Conservation (phyloP, 2,113 vertebrate genomes). For the Otis tarda region DNA sequence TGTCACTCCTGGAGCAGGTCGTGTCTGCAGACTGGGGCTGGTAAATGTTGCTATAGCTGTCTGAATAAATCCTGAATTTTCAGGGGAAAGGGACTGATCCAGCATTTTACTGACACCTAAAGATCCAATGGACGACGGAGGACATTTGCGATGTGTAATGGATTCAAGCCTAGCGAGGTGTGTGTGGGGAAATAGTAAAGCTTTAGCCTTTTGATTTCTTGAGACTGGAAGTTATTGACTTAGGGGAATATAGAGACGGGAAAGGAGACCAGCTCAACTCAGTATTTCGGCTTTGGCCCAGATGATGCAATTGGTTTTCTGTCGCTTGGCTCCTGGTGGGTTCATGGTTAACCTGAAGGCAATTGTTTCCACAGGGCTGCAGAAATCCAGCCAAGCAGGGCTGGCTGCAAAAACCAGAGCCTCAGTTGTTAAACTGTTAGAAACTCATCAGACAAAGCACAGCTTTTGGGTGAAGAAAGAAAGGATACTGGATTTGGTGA, state of each 20-base stretch:
- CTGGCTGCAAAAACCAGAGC: not conserved
- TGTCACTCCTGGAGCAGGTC: constrained; percentile 62
- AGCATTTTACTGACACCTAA: not conserved
- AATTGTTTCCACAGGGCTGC: not conserved
- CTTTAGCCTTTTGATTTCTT: not conserved
- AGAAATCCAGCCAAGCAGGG: not conserved
- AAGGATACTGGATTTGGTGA: not conserved
- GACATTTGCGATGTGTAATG: not conserved
- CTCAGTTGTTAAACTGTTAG: not conserved
- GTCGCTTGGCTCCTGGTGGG: not conserved
- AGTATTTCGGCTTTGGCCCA: not conserved
- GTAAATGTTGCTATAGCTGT: constrained; percentile 4
- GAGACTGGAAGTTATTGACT: not conserved
- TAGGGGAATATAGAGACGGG: not conserved
- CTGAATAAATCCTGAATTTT: constrained; percentile 32
- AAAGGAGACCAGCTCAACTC: not conserved
- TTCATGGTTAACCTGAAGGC: not conserved
- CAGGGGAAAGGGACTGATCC: not conserved
- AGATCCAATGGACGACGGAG: not conserved
- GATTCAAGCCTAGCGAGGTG: not conserved
- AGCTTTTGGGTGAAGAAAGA: not conserved
- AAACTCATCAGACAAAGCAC: not conserved
- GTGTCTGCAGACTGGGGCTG: constrained; percentile 29
- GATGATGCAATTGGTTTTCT: not conserved
- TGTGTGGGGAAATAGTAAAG: not conserved